Percentiles rank a stretch among this genome's conserved stretches.
These are phyloP conservation scores for Oreochromis tanganicae DNA, from an alignment of 2,113 vertebrate genomes.

Conservation along the genomic window DNA sequence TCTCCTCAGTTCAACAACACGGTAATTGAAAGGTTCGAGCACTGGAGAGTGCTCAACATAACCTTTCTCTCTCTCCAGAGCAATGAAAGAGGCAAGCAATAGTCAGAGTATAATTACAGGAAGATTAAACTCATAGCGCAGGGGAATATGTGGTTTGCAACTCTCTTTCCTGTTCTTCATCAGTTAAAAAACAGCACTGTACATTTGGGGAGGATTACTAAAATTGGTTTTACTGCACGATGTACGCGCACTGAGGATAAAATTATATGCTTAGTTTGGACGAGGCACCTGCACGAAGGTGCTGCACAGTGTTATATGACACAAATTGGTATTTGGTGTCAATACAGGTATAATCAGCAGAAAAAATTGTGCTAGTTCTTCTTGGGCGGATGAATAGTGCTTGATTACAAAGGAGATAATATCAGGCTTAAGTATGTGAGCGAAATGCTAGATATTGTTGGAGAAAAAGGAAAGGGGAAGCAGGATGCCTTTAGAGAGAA, in stretches of 20 bases:
- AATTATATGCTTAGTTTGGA: background rate
- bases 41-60: background rate
- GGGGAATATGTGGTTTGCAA: background rate
- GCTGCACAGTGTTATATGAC: background rate
- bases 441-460: background rate
- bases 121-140: background rate
- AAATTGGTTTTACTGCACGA: background rate
- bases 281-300: background rate
- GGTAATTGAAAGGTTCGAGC: background rate
- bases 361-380: background rate
- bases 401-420: constrained; percentile 1
- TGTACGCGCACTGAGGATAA: background rate
- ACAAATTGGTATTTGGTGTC: background rate
- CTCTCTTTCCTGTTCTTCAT: background rate
- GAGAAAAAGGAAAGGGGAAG: background rate
- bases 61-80: background rate
- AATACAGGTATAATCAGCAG: background rate
- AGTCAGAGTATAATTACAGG: constrained; percentile 3
- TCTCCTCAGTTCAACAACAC: background rate
- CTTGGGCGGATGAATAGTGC: background rate
- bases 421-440: background rate
- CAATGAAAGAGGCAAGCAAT: background rate
- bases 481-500: background rate
- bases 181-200: background rate
- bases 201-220: background rate